These are phyloP conservation scores for Conus canariensis DNA, from an alignment of 2,888 invertebrate genomes.

Conservation along the genomic window DNA sequence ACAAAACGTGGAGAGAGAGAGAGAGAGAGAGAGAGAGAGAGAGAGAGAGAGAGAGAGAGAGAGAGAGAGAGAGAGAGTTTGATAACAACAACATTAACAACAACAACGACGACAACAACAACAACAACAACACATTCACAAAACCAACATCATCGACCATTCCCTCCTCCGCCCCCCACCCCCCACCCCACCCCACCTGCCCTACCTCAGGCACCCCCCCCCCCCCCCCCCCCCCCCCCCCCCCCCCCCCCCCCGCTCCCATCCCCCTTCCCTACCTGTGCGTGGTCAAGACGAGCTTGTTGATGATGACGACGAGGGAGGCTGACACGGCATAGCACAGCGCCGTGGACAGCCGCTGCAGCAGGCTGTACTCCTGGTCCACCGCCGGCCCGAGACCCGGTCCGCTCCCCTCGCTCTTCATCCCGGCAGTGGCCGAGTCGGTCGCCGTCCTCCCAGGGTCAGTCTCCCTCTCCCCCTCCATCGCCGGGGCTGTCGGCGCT, in stretches of 20 bases:
- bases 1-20: too few species aligned
- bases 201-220: too few species aligned
- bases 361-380: constrained; percentile 20
- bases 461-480: not conserved
- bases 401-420: not conserved
- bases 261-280: constrained; percentile 33
- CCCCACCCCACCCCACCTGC: too few species aligned
- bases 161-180: too few species aligned
- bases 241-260: not conserved
- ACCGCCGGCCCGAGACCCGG: not conserved
- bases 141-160: too few species aligned
- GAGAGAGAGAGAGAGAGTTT: not conserved
- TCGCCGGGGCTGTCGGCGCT: not conserved
- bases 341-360: constrained; percentile 39
- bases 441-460: not conserved
- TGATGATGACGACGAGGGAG: constrained; percentile 46
- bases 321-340: constrained; percentile 47
- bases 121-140: too few species aligned
- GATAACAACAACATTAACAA: too few species aligned
- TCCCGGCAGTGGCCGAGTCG: not conserved
- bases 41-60: not conserved
- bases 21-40: not conserved
- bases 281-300: constrained; percentile 50
- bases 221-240: too few species aligned
- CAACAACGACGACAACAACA: too few species aligned